These are phyloP conservation scores for Stegodyphus mimosarum DNA, from an alignment of 1,140 invertebrate species.

Conservation along the genomic window DNA sequence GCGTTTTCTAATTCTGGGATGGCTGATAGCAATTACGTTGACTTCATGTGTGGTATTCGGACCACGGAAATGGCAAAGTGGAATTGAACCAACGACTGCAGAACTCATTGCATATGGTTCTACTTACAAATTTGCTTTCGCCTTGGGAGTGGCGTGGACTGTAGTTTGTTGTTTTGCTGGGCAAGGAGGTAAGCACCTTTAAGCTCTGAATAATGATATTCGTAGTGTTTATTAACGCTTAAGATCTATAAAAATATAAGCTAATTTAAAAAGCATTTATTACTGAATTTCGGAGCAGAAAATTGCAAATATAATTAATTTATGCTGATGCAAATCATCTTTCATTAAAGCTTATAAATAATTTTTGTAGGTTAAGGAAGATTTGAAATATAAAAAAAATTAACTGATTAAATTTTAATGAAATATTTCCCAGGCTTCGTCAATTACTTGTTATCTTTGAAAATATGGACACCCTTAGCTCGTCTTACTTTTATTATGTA, in stretches of 20 bases:
- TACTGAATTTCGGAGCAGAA: too few relatives aligned
- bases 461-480: neutral
- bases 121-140: slow-evolving; percentile 10
- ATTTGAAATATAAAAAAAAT: too few relatives aligned
- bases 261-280: too few relatives aligned
- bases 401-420: neutral
- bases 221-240: neutral
- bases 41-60: neutral
- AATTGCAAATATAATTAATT: too few relatives aligned
- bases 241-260: too few relatives aligned
- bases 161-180: slow-evolving; percentile 1
- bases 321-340: too few relatives aligned
- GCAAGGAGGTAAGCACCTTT: neutral
- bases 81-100: neutral
- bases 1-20: slow-evolving; percentile 4
- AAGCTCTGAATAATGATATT: too few relatives aligned
- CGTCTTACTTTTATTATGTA: neutral
- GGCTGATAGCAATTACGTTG: neutral
- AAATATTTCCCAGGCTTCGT: neutral
- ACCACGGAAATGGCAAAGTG: neutral
- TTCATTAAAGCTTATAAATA: too few relatives aligned
- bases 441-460: neutral
- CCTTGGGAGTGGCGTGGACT: neutral
- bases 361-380: too few relatives aligned
- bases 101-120: neutral